A percentile compares a stretch with the other conserved stretches of the same genome.
Conservation (phyloP, 1,140 invertebrate genomes). For the Rhysida immarginata region DNA sequence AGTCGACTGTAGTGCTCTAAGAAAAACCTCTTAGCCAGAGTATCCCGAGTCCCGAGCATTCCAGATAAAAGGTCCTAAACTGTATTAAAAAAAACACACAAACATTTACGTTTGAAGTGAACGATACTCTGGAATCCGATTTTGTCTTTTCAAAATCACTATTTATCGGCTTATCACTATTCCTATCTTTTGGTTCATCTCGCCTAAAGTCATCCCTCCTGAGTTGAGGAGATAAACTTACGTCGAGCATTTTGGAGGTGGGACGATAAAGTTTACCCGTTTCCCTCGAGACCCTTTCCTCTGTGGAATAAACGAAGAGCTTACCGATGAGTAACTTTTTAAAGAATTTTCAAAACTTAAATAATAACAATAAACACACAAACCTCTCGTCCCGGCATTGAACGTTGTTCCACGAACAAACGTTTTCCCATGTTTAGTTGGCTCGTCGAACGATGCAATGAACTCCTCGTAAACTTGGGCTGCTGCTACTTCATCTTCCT, state of each 20-base stretch:
- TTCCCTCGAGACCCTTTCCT: constrained; percentile 66
- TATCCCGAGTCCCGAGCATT: too few relatives aligned
- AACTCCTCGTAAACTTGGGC: constrained; percentile 77
- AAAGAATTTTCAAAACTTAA: neutral
- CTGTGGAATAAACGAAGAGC: constrained; percentile 28
- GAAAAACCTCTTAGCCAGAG: too few relatives aligned
- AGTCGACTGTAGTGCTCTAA: too few relatives aligned
- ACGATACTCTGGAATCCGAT: neutral
- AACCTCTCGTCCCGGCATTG: constrained; percentile 81
- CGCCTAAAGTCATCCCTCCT: constrained; percentile 33
- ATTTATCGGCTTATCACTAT: neutral
- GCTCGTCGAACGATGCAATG: constrained; percentile 90
- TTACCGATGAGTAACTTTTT: neutral
- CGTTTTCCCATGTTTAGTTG: constrained; percentile 62
- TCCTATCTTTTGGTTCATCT: constrained; percentile 14
- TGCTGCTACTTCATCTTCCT: constrained; percentile 15
- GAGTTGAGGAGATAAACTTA: constrained; percentile 22
- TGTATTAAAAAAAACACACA: neutral
- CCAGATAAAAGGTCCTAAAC: too few relatives aligned
- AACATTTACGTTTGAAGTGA: neutral
- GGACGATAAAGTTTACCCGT: constrained; percentile 90
- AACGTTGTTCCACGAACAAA: constrained; percentile 96
- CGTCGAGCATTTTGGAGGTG: constrained; percentile 51
- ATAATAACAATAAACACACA: constrained; percentile 22
- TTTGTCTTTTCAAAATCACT: neutral